Percentiles rank a stretch among this genome's conserved stretches.
Evolutionary conservation across 2,797 vertebrate species (phyloP).

Genomic region (Myotis myotis): DNA sequence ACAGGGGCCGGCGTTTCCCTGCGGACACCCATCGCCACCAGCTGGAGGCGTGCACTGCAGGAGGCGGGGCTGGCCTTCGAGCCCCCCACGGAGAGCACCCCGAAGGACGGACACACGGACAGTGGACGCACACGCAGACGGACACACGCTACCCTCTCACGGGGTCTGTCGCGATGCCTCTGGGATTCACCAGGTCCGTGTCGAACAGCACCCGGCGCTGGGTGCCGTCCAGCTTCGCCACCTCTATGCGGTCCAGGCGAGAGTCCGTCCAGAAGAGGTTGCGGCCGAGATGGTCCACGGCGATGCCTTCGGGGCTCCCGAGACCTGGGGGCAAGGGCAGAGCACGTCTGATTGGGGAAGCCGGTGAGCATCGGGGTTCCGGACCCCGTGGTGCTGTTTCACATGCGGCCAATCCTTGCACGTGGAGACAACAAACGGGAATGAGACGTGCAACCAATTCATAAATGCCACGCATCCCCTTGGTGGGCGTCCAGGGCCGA

Average conservation of each 20-base stretch:
- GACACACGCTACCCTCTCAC: conserved; percentile 86
- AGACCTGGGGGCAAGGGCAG: conserved; percentile 84
- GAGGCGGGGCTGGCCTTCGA: not conserved
- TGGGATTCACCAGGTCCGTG: conserved; percentile 91
- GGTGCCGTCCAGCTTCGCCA: conserved; percentile 91
- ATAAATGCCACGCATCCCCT: not conserved
- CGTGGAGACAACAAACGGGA: not conserved
- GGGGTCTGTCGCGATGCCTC: conserved; percentile 91
- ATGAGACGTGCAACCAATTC: not conserved
- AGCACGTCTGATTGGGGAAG: not conserved
- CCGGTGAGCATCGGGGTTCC: not conserved
- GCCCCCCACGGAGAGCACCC: not conserved
- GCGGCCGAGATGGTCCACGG: conserved; percentile 91
- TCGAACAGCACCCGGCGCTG: conserved; percentile 92
- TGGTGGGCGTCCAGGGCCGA: not conserved
- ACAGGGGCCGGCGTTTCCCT: not conserved
- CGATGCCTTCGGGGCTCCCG: conserved; percentile 93
- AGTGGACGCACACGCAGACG: not conserved
- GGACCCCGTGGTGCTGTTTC: no score
- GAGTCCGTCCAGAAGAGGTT: conserved; percentile 97
- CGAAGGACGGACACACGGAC: fast-evolving
- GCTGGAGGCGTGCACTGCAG: not conserved
- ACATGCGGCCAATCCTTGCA: not conserved
- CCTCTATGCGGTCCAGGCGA: conserved; percentile 91
- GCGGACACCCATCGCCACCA: not conserved